Conservation (phyloP, 2,797 vertebrate genomes). For the Semaprochilodus insignis region DNA sequence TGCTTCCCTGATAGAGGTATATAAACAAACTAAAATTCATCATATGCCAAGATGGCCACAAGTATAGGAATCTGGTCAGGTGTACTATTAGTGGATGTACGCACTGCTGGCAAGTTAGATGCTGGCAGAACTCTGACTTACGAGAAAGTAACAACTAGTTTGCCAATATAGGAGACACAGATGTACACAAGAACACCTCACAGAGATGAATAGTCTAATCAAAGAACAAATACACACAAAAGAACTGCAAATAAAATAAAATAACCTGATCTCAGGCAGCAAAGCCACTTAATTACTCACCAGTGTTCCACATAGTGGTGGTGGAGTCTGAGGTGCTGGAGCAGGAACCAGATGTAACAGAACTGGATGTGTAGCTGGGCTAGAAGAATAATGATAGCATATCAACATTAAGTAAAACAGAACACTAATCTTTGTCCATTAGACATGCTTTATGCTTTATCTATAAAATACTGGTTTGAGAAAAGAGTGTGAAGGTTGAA, state of each 20-base stretch:
- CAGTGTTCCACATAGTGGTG: conserved; percentile 84
- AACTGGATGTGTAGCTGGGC: conserved; percentile 91
- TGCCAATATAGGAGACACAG: background rate
- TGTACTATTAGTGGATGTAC: background rate
- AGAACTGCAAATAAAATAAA: background rate
- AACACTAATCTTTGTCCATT: background rate
- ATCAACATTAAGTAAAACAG: background rate
- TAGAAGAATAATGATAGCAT: conserved; percentile 59
- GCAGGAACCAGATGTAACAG: conserved; percentile 87
- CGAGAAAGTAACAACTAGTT: no score
- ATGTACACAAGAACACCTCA: background rate
- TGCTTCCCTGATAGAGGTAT: no score
- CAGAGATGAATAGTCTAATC: no score
- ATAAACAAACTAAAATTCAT: no score
- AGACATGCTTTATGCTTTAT: background rate
- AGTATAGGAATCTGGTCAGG: no score
- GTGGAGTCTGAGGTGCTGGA: conserved; percentile 93
- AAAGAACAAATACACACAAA: background rate
- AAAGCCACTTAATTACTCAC: conserved; percentile 67
- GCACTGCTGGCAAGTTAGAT: background rate
- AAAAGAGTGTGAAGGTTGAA: background rate
- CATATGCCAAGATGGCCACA: no score
- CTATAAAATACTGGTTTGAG: background rate
- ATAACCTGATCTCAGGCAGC: background rate
- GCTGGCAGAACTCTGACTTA: background rate